Conservation (phyloP, 2,113 vertebrate genomes). For the Trematocara stigmaticum region DNA sequence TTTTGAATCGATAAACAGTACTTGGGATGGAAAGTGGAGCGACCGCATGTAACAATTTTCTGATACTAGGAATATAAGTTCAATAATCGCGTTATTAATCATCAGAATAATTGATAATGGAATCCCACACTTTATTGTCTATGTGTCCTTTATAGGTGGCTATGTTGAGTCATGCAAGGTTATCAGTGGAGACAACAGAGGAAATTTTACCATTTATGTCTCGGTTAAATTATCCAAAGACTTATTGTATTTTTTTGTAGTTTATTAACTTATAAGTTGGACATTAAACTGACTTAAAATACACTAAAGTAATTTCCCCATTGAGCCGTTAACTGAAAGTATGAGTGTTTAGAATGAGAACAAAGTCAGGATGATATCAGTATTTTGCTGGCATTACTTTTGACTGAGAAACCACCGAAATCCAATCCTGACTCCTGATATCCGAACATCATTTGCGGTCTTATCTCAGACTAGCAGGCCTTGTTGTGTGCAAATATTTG, state of each 20-base stretch:
- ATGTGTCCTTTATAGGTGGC: background rate
- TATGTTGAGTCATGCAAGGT: background rate
- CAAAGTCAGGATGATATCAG: background rate
- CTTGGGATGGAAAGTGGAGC: background rate
- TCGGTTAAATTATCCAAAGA: background rate
- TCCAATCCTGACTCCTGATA: background rate
- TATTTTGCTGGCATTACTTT: background rate
- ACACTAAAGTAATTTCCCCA: background rate
- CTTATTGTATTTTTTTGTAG: background rate
- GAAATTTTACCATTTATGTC: background rate
- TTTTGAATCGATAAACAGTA: background rate
- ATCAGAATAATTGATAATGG: background rate
- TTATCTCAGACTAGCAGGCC: background rate
- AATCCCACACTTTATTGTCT: background rate
- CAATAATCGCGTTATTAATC: background rate
- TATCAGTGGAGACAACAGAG: background rate
- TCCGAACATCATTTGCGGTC: background rate
- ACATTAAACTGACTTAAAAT: background rate
- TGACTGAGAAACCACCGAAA: background rate
- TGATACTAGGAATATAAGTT: background rate
- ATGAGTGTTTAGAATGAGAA: background rate
- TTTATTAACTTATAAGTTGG: background rate
- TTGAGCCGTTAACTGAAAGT: background rate
- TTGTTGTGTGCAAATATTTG: background rate
- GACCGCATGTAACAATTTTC: background rate